Evolutionary conservation across 2,797 vertebrate genomes (phyloP), one percentile per base, ranked within the genome.

Genomic region (Cyclura pinguis): DNA sequence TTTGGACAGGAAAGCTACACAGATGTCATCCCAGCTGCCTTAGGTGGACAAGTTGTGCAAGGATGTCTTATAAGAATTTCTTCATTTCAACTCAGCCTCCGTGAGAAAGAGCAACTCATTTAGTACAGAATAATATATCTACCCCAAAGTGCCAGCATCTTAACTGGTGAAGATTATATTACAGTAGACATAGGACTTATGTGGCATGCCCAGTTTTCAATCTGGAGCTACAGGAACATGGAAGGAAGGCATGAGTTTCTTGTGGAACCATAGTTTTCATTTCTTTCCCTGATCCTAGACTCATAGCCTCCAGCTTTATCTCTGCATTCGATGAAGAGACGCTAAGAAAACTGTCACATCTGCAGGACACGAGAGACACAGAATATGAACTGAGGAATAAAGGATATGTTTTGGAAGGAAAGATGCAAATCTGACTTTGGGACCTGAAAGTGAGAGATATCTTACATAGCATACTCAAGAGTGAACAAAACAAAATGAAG

Each of bases 1-100:
- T 84, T 38, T 27, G 14, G 32, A 57, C 52, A 86, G n/a, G 69
- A 52, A 6, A 74, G 78, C 24, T 57, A 14, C n/a, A 76, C 24
- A 52, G 59, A 47, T 84, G 2, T 14, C 77, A 82, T 5, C 27
- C 9, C 52, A 50, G 64, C 10, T n/a, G 47, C 27, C 32, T 20
- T 22, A 55, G n/a, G 52, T 6, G 24, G 24, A 27, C 8, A 69
- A 80, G 3, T 18, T 29, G 78, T 22, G 42, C 6, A 14, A 90
- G 85, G 1, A 12, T 77, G 78, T 27, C 86, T 1, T 91, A 27
- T 27, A 52, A 0, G 74, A 7, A 20, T 73, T 81, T 57, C 88
- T 89, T 52, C 81, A 22, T 81, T 85, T 92, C 50, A 59, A 91
- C 77, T 14, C 42, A 35, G 67, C 73, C 38, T 85, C 91, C 87